phyloP scores from a whole-genome alignment of 2,797 vertebrate genomes.

The Okamejei kenojei region DNA sequence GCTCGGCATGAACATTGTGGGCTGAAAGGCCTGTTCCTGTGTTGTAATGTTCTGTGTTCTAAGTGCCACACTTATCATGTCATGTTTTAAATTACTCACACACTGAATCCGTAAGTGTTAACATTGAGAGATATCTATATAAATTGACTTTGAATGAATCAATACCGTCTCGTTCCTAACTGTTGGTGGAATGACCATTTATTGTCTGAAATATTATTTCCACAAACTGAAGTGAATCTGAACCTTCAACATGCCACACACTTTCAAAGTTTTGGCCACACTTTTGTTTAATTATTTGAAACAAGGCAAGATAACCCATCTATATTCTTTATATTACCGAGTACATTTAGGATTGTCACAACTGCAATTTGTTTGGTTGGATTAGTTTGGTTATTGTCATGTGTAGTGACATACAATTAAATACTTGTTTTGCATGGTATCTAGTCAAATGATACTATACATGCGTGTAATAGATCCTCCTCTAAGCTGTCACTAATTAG shows the following conservation, averaged over 20 bases:
- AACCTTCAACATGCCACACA: no score
- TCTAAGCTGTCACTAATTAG: no score
- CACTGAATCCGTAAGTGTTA: not conserved
- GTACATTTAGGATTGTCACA: not conserved
- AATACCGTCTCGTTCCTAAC: not conserved
- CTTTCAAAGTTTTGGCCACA: no score
- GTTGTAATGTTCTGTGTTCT: no score
- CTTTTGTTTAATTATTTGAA: not conserved
- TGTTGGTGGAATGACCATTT: not conserved
- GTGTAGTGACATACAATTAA: no score
- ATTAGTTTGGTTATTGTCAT: no score
- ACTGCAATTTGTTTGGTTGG: no score
- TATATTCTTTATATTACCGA: not conserved
- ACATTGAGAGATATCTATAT: not conserved
- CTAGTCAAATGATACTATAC: no score
- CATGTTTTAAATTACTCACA: not conserved
- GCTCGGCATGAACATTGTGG: no score
- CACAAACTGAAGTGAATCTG: not conserved
- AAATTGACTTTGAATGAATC: not conserved
- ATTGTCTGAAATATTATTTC: not conserved
- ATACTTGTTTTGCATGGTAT: no score
- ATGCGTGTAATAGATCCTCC: no score
- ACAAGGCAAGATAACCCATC: not conserved
- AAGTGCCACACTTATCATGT: not conserved
- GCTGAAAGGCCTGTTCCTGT: no score